Evolutionary conservation across 2,797 vertebrate species (phyloP).

Genomic region (Coregonus sp.): DNA sequence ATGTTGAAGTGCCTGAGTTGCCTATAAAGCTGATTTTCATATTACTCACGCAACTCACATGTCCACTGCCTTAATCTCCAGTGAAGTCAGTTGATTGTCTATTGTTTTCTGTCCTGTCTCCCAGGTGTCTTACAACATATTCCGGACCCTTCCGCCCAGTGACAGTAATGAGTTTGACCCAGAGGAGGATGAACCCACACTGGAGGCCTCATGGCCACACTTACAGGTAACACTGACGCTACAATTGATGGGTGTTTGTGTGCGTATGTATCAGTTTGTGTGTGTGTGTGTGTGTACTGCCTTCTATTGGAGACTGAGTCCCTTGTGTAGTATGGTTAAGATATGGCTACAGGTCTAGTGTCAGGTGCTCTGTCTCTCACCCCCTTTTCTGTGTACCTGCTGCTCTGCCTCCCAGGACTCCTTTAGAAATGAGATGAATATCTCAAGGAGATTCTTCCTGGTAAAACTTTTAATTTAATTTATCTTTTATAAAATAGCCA

Average conservation of each 20-base stretch:
- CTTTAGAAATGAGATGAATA: conserved; percentile 70
- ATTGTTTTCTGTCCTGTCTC: conserved; percentile 26
- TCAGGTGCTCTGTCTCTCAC: conserved; percentile 18
- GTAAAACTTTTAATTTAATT: conserved; percentile 50
- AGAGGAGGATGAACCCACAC: conserved; percentile 97
- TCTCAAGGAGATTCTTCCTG: conserved; percentile 66
- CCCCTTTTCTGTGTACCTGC: conserved; percentile 51
- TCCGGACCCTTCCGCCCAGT: conserved; percentile 98
- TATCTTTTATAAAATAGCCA: conserved; percentile 19
- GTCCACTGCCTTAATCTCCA: not conserved
- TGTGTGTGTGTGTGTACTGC: not conserved
- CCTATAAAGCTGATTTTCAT: not conserved
- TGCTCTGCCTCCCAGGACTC: conserved; percentile 57
- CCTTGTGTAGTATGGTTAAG: conserved; percentile 17
- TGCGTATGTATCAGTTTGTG: conserved; percentile 9
- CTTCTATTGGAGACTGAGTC: not conserved
- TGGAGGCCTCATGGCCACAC: conserved; percentile 98
- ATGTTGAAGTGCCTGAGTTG: not conserved
- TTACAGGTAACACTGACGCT: conserved; percentile 82
- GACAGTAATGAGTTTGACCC: conserved; percentile 99
- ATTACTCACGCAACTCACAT: not conserved
- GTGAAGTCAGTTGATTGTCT: not conserved
- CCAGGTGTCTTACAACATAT: conserved; percentile 99
- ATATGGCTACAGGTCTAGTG: conserved; percentile 15
- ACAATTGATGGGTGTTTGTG: conserved; percentile 1